phyloP scores from a whole-genome alignment of 1,140 invertebrate genomes.

The Battus philenor region DNA sequence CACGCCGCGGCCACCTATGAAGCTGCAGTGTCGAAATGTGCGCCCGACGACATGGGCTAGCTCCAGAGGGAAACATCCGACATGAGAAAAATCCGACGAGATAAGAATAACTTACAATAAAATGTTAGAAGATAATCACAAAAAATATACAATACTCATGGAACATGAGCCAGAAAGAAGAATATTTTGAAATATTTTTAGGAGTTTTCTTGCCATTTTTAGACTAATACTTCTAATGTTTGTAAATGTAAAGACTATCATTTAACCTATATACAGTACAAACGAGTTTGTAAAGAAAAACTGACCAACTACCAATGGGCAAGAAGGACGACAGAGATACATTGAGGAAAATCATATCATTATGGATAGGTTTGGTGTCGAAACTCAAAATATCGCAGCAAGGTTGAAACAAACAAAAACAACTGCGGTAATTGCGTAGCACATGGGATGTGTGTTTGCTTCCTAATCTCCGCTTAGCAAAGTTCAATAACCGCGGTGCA shows the following conservation, averaged over 20 bases:
- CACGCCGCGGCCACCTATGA: slow-evolving; percentile 38
- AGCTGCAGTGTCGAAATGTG: slow-evolving; percentile 21
- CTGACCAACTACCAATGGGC: neutral
- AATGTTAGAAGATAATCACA: too few species aligned
- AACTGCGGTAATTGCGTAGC: neutral
- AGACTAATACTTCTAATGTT: too few species aligned
- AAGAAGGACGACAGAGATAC: neutral
- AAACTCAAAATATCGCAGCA: neutral
- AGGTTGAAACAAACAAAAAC: neutral
- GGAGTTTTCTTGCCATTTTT: too few species aligned
- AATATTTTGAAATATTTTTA: too few species aligned
- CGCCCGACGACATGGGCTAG: slow-evolving; percentile 2
- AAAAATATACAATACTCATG: too few species aligned
- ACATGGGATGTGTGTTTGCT: slow-evolving; percentile 1
- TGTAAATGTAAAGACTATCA: too few species aligned
- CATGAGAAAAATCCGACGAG: too few species aligned
- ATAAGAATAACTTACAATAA: too few species aligned
- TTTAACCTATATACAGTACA: too few species aligned
- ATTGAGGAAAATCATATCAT: slow-evolving; percentile 2
- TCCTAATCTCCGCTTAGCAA: neutral
- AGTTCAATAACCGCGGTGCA: slow-evolving; percentile 5
- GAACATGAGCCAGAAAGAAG: too few species aligned
- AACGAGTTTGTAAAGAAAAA: slow-evolving; percentile 1
- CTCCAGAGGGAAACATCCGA: too few species aligned
- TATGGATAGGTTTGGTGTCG: neutral